Percentiles rank a stretch among this genome's conserved stretches.
phyloP scores from a whole-genome alignment of 2,113 vertebrate species.

The Castor canadensis region DNA sequence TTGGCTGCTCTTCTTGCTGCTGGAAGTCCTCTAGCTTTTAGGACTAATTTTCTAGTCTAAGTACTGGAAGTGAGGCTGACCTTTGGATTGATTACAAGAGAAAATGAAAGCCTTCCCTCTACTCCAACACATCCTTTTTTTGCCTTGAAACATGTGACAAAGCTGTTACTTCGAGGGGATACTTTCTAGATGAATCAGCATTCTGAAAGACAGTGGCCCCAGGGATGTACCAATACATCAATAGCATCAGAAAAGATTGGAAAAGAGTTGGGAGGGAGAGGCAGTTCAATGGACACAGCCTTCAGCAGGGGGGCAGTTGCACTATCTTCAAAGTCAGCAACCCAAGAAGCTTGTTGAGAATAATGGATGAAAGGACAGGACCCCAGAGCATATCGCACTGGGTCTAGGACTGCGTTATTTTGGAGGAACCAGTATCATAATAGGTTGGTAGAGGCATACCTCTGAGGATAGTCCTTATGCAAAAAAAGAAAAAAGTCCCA shows the following conservation, averaged over 20 bases:
- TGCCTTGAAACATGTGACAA: slow-evolving; percentile 59
- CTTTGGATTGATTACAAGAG: slow-evolving; percentile 47
- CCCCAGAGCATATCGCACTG: neutral
- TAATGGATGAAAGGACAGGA: neutral
- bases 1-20: neutral
- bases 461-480: neutral
- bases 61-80: neutral
- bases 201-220: slow-evolving; percentile 28
- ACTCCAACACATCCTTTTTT: slow-evolving; percentile 29
- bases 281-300: neutral
- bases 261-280: neutral
- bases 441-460: neutral
- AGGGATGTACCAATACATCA: neutral
- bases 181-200: slow-evolving; percentile 56
- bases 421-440: neutral
- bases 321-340: neutral
- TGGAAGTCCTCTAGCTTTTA: neutral
- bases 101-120: slow-evolving; percentile 52
- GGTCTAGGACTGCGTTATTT: neutral
- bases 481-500: neutral
- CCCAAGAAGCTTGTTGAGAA: neutral
- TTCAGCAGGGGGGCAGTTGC: neutral
- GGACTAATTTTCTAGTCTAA: neutral
- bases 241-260: neutral
- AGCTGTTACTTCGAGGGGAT: slow-evolving; percentile 20